Percentiles rank a stretch among this genome's conserved stretches.
Conservation (phyloP, 2,797 vertebrate genomes). For the Coilia nasus region DNA sequence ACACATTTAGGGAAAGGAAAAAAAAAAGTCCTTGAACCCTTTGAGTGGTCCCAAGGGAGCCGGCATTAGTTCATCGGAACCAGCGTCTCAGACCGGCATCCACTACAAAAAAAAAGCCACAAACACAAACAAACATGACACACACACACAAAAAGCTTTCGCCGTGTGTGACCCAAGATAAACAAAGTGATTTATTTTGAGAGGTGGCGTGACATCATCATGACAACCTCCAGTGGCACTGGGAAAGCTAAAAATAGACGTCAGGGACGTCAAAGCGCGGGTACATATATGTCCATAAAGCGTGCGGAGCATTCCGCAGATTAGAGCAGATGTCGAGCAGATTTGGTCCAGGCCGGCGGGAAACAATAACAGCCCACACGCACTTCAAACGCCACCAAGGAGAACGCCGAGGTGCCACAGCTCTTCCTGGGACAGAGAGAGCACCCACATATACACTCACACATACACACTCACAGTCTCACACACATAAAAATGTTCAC, state of each 20-base stretch:
- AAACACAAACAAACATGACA: constrained; percentile 67
- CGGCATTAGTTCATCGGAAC: not conserved
- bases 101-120: constrained; percentile 37
- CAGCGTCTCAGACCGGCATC: not conserved
- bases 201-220: constrained; percentile 69
- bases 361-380: constrained; percentile 50
- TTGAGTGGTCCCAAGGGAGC: constrained; percentile 31
- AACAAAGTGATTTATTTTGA: constrained; percentile 71
- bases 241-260: constrained; percentile 69
- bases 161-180: constrained; percentile 64
- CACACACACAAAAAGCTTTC: constrained; percentile 44
- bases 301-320: constrained; percentile 71
- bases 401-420: not conserved
- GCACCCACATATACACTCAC: not conserved
- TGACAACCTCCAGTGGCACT: constrained; percentile 60
- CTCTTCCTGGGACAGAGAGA: not conserved
- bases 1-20: not conserved
- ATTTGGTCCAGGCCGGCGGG: constrained; percentile 54
- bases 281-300: constrained; percentile 80
- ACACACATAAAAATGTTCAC: not conserved
- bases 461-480: no score
- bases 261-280: constrained; percentile 62
- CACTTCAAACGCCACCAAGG: constrained; percentile 37
- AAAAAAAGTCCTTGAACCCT: constrained; percentile 3
- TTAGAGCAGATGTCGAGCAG: constrained; percentile 69